These are phyloP conservation scores for Oegoconia quadripuncta DNA, from an alignment of 2,888 invertebrate genomes.

Conservation along the genomic window DNA sequence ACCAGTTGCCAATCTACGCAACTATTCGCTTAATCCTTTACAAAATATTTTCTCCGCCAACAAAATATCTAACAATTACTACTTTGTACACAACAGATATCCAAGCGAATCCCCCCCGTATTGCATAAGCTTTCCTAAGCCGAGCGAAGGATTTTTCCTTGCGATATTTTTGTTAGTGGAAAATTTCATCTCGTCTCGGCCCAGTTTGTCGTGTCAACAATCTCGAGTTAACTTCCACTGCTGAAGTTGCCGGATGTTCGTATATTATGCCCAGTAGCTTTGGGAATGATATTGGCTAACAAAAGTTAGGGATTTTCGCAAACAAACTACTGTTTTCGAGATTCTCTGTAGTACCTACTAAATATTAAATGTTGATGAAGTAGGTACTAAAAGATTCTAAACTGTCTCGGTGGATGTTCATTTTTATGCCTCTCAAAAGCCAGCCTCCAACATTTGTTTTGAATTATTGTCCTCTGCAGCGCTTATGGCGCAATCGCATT, in stretches of 20 bases:
- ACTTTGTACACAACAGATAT: too few relatives aligned
- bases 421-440: too few relatives aligned
- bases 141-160: constrained; percentile 19
- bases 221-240: constrained; percentile 20
- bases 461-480: too few relatives aligned
- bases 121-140: constrained; percentile 16
- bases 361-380: too few relatives aligned
- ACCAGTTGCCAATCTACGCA: too few relatives aligned
- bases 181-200: constrained; percentile 28
- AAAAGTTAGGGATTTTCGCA: background rate
- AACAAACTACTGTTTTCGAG: background rate
- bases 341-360: too few relatives aligned
- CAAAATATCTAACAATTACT: background rate
- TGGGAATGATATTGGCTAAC: constrained; percentile 1
- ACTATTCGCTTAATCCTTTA: too few relatives aligned
- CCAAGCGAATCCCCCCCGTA: constrained; percentile 11
- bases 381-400: background rate
- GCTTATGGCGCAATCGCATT: too few relatives aligned
- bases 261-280: constrained; percentile 10
- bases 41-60: background rate
- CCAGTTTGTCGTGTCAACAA: constrained; percentile 35
- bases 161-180: constrained; percentile 28
- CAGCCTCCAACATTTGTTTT: too few relatives aligned
- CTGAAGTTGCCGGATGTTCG: constrained; percentile 19
- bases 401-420: too few relatives aligned